Conservation (phyloP, 2,113 vertebrate genomes). For the Rattus norvegicus region DNA sequence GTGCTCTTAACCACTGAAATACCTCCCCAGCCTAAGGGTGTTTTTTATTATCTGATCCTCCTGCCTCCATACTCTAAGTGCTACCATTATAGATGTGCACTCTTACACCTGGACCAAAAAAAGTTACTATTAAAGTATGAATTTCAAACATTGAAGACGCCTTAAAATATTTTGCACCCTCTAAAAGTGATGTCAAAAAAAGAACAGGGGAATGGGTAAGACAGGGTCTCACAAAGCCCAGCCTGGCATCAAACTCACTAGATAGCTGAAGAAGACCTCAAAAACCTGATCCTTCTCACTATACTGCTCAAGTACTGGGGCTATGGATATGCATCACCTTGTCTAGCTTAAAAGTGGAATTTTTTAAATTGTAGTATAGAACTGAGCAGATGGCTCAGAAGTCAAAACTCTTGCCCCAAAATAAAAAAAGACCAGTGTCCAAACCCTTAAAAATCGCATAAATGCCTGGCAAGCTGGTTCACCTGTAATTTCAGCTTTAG, state of each 20-base stretch:
- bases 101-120: not conserved
- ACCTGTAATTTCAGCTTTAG: not conserved
- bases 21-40: not conserved
- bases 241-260: not conserved
- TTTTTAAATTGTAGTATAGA: not conserved
- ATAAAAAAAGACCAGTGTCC: not conserved
- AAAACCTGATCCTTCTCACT: not conserved
- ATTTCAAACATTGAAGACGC: not conserved
- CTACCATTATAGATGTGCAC: not conserved
- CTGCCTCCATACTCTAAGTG: not conserved
- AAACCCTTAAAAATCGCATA: not conserved
- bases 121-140: not conserved
- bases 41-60: not conserved
- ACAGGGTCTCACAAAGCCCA: not conserved
- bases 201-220: not conserved
- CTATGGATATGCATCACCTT: no score
- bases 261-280: not conserved
- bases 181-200: conserved; percentile 26
- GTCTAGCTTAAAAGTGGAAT: not conserved
- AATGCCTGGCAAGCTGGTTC: not conserved
- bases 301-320: not conserved
- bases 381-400: not conserved
- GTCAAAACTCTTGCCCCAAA: not conserved
- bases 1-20: no score
- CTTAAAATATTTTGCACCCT: not conserved